A percentile compares a stretch with the other conserved stretches of the same genome.
Conservation (phyloP, 2,797 vertebrate genomes). For the Buphagus erythrorhynchus region DNA sequence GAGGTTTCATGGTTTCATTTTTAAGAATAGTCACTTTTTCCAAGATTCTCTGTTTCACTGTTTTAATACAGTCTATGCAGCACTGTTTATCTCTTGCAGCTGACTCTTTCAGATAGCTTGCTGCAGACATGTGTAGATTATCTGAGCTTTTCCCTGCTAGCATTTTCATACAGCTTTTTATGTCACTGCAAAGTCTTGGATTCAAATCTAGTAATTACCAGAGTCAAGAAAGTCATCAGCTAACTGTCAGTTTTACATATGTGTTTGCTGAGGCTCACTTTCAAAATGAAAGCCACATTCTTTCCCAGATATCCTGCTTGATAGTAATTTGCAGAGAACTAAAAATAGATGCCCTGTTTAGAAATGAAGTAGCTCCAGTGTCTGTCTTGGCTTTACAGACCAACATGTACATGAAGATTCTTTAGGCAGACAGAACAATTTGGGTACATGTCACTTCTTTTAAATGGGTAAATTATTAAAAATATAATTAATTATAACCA, state of each 20-base stretch:
- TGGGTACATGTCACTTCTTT: not conserved
- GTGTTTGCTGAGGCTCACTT: not conserved
- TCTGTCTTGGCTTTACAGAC: not conserved
- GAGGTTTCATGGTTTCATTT: not conserved
- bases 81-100: not conserved
- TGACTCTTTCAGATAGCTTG: not conserved
- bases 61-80: not conserved
- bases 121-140: not conserved
- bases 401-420: not conserved
- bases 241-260: not conserved
- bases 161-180: not conserved
- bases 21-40: not conserved
- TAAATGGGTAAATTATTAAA: not conserved
- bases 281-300: not conserved
- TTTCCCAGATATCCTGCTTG: not conserved
- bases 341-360: not conserved
- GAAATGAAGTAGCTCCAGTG: not conserved
- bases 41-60: not conserved
- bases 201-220: slow-evolving; percentile 28
- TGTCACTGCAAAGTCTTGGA: not conserved
- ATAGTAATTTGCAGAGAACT: not conserved
- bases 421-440: not conserved
- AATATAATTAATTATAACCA: not conserved
- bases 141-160: not conserved
- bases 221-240: not conserved